Base-by-base conservation (phyloP, 2,797 vertebrate species). In the Pangasius krempfi region DNA sequence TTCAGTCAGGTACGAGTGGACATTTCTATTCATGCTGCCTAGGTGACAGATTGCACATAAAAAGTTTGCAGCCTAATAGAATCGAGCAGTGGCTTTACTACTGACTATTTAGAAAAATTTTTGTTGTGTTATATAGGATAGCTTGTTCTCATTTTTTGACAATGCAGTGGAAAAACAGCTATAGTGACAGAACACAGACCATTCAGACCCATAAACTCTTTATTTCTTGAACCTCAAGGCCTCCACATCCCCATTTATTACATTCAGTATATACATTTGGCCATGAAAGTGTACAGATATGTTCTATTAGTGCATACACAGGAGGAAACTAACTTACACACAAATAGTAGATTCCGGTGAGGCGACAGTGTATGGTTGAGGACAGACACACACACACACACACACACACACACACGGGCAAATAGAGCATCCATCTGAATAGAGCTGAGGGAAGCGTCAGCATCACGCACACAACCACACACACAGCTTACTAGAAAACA, bases 251-350 rank as follows among this genome's bases (percentile, higher is more conserved):
- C 94, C 94, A 92, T 94, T 95, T 95, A 94, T 95, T 96, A 96
- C 96, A 96, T 96, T 96, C 96, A 97, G 93, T 96, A 96, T 96
- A 94, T 96, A 97, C 96, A 96, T 96, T 95, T 96, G 95, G 95
- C 95, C 95, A 94, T 93, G 93, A 94, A 94, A 95, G 95, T 95
- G 93, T 94, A 96, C 93, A 95, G 94, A 94, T 94, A 94, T 94
- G 94, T 95, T 93, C 91, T 92, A 94, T 93, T 95, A 96, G 95
- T 96, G 95, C 95, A 96, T 94, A 96, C 95, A 95, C 94, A 94
- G 91, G 92, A 94, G 89, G 50, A 92, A 93, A 93, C 89, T 91
- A 92, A 93, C 89, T 44, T 44, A 75, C 85, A 64, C 79, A 37
- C 9, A 44, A 47, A 72, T 16, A 70, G 79, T 62, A 66, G 79